Evolutionary conservation across 2,888 invertebrate species (phyloP), one percentile per base, ranked within the genome.

Genomic region (Heliconius ismenius): DNA sequence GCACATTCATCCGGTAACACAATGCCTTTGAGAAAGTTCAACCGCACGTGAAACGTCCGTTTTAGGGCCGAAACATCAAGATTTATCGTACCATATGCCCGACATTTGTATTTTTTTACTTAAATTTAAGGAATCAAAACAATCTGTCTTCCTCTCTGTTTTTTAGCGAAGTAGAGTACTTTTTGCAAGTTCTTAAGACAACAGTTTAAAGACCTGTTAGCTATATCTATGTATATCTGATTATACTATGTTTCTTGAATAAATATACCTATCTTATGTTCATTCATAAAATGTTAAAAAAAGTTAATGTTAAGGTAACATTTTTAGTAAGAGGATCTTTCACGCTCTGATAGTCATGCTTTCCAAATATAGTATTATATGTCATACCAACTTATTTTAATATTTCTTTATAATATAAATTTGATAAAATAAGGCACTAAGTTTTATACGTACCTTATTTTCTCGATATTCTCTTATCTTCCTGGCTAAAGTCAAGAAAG

Each of bases 401-500:
- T 54, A 54, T 54, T 21, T 21, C 6, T 54, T 7, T 21, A 54
- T 54, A 54, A 54, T n/a, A 10, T 58, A 58, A n/a, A 58, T 58
- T 58, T 58, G 58, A 58, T n/a, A 58, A 58, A 58, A 58, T 58
- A 10, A n/a, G 7, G 21, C 21, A 58, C 58, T 58, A 28, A 28
- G 4, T 28, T 28, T 28, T 11, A 49, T 32, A 24, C n/a, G 13
- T 91, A 97, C 97, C 92, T 96, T 95, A 82, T 96, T 95, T 84
- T 97, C 96, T 84, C 97, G 94, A 89, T 97, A 97, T 91, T 97
- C 97, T 78, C 97, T 95, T 91, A 98, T 98, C 94, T 96, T 96
- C 88, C 97, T 95, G 80, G 98, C 97, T 87, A 98, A 91, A 69
- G 97, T 96, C 81, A 97, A 90, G 89, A 98, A 98, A 73, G 97